A percentile compares a stretch with the other conserved stretches of the same genome.
Conservation (phyloP, 2,797 vertebrate genomes). For the Eulemur mongoz region DNA sequence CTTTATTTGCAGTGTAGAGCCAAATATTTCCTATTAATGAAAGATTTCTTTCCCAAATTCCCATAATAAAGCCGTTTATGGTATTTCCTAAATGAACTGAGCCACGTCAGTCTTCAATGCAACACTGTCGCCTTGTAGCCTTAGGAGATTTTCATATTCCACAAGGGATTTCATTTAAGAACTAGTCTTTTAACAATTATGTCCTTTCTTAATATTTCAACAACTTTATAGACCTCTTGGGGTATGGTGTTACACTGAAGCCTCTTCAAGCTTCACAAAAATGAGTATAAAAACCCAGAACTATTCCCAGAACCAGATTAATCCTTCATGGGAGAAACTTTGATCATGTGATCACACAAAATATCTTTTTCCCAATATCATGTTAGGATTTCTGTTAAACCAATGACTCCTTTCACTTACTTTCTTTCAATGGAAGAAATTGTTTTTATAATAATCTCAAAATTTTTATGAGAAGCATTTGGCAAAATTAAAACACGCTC, state of each 20-base stretch:
- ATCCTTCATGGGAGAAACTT: constrained; percentile 31
- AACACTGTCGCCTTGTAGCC: constrained; percentile 74
- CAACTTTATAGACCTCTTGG: constrained; percentile 74
- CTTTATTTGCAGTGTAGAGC: constrained; percentile 76
- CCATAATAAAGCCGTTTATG: constrained; percentile 79
- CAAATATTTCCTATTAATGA: constrained; percentile 82
- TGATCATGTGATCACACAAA: neutral
- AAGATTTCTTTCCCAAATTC: constrained; percentile 82
- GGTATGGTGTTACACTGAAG: constrained; percentile 41
- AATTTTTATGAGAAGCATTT: neutral
- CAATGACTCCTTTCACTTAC: constrained; percentile 27
- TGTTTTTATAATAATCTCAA: neutral
- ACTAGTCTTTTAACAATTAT: constrained; percentile 78
- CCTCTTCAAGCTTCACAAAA: constrained; percentile 52
- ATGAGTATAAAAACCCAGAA: constrained; percentile 45
- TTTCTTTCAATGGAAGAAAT: constrained; percentile 10
- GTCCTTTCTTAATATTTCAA: constrained; percentile 83
- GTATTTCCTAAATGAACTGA: constrained; percentile 80
- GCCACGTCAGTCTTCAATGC: constrained; percentile 69
- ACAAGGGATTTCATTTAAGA: constrained; percentile 78
- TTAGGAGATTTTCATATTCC: constrained; percentile 71
- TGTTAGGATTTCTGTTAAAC: constrained; percentile 28
- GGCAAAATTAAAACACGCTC: neutral
- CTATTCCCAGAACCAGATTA: constrained; percentile 42
- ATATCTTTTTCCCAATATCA: neutral